Evolutionary conservation across 92 coral and sea anemone species (phyloP).

Genomic region (Blastomussa wellsi): DNA sequence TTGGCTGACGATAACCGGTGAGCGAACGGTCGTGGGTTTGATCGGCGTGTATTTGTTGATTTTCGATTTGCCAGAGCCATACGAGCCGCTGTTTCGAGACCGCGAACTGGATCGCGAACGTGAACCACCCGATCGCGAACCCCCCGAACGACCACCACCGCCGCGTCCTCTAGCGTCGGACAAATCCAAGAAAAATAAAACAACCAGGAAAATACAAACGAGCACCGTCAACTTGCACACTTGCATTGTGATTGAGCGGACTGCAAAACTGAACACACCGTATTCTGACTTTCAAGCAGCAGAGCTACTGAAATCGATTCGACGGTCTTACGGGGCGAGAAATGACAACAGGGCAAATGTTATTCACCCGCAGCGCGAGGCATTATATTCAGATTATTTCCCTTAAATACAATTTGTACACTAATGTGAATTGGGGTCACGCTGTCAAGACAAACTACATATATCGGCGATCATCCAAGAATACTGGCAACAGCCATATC

Average conservation of each 20-base stretch:
- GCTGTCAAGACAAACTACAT: neutral
- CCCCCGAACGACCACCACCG: neutral
- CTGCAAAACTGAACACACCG: neutral
- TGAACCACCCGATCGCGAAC: neutral
- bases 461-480: neutral
- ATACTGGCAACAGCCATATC: neutral
- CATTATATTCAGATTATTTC: neutral
- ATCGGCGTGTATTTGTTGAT: constrained; percentile 27
- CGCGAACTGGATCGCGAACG: neutral
- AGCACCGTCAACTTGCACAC: neutral
- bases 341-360: neutral
- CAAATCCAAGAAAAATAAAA: neutral
- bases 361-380: neutral
- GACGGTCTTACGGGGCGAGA: neutral
- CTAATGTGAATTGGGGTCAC: neutral
- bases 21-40: neutral
- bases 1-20: constrained; percentile 28
- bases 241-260: neutral
- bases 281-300: neutral
- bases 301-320: neutral
- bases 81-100: neutral
- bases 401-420: neutral
- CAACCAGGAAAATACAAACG: neutral
- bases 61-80: constrained; percentile 1
- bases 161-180: neutral